Base-by-base conservation (phyloP, 2,113 vertebrate genomes). In the Trinectes maculatus region DNA sequence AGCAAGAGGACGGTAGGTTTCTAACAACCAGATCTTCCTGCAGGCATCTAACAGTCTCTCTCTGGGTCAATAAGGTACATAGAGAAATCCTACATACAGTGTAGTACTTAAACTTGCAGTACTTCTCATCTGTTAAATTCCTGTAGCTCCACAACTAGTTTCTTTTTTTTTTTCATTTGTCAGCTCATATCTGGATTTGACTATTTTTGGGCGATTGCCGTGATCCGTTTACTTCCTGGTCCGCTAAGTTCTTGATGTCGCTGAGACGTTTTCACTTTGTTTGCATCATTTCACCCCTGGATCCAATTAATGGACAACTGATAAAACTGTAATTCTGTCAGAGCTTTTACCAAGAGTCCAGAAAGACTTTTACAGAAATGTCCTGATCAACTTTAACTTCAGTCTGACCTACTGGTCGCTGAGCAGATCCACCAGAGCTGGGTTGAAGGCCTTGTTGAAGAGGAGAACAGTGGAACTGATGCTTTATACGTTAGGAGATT, bases 1-100 rank as follows among this genome's bases (percentile, higher is more conserved):
- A 85, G 85, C 59, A 94, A 90, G 82, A 87, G 91, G 11, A 86
- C 88, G 82, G 94, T 95, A 88, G 92, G 93, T 68, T 69, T 46
- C 34, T 29, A 1, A 75, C 51, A 25, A 63, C 43, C 22, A 34
- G 21, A 56, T 12, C 29, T 47, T 64, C 40, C 18, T 48, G 10
- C 25, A 28, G 19, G 19, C 18, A 9, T 42, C 34, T 6, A 0
- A 31, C 6, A 26, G n/a, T 53, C 42, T 73, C 42, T 73, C 47
- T 43, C 9, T 28, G 8, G 15, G 15, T 43, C 39, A 12, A 6
- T n/a, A 29, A 68, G 13, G 37, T 39, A n/a, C 37, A 39, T 10
- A 39, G 6, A 39, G 36, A 56, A 28, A 33, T 67, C 0, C 40
- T 6, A 8, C 3, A 18, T 1, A 15, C 1, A 9, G 31, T 29